phyloP scores from a whole-genome alignment of 2,113 vertebrate genomes.

The Podarcis cretensis region DNA sequence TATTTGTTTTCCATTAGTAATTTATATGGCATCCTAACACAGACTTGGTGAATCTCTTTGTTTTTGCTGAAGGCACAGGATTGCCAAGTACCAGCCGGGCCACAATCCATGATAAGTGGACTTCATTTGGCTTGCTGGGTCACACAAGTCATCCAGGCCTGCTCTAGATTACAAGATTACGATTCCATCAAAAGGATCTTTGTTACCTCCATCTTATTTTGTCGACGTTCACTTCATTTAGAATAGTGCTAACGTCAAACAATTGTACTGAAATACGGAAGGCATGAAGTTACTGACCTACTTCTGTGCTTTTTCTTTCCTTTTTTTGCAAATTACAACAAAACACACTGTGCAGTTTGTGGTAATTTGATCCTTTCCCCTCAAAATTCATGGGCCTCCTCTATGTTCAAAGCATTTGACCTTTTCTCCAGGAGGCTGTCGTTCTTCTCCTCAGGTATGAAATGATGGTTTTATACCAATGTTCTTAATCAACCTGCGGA shows the following conservation, averaged over 20 bases:
- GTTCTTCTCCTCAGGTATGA: slow-evolving; percentile 53
- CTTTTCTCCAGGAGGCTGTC: slow-evolving; percentile 52
- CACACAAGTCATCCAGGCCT: neutral
- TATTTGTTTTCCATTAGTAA: neutral
- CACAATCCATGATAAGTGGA: neutral
- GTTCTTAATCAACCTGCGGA: slow-evolving; percentile 64
- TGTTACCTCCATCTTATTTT: neutral
- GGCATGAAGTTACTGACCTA: slow-evolving; percentile 47
- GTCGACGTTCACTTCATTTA: slow-evolving; percentile 40
- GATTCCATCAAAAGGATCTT: neutral
- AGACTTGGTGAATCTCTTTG: neutral
- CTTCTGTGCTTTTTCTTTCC: slow-evolving; percentile 50
- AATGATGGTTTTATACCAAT: slow-evolving; percentile 57
- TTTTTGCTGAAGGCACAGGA: neutral
- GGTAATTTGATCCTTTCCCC: slow-evolving; percentile 62
- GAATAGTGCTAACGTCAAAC: slow-evolving; percentile 28
- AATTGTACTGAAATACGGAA: neutral
- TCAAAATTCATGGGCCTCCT: slow-evolving; percentile 45
- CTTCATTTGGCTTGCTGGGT: neutral
- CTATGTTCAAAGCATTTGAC: slow-evolving; percentile 55
- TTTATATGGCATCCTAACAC: neutral
- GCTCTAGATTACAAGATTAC: slow-evolving; percentile 3
- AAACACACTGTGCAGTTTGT: slow-evolving; percentile 53
- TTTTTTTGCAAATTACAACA: slow-evolving; percentile 58
- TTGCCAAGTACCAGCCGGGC: neutral